Evolutionary conservation across 1,140 invertebrate genomes (phyloP), one percentile per base, ranked within the genome.

Genomic region (Hycleus phaleratus): DNA sequence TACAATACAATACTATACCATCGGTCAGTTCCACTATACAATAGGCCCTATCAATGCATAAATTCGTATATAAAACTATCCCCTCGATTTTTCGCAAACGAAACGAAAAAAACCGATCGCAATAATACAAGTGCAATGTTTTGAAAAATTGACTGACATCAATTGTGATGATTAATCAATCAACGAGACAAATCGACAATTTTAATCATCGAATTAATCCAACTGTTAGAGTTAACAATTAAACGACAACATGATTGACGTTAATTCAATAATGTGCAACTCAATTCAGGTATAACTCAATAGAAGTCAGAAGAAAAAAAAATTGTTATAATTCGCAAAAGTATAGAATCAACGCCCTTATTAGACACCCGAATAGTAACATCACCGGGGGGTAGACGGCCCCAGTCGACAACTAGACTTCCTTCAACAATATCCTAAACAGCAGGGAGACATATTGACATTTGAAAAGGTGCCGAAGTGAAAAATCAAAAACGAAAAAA

Each of bases 391-490:
- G 62, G 52, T 32, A 32, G 32, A 32, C 50, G 9, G 50, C 54
- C 46, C 58, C 53, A 59, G 55, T 59, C 56, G 38, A 45, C 48
- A 32, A 7, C 32, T 32, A 32, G 32, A 32, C 32, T 32, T 32
- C 32, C 32, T 32, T 32, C 54, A 63, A 70, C 68, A 70, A 70
- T 68, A 67, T 52, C 48, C 5, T n/a, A 18, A 62, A 24, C 69
- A 45, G 60, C 65, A 58, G 63, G 69, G 46, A 55, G 51, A 51
- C 61, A 58, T 61, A 65, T 68, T 66, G 66, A 69, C 66, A 60
- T 65, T 58, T 66, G 65, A 69, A 67, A 71, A 71, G 69, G 69
- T 71, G 69, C 68, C 67, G 69, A 71, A 69, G 68, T 70, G 69
- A 69, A 71, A 71, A 71, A 71, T 71, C 68, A 71, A 69, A 70